Evolutionary conservation across 2,888 invertebrate genomes (phyloP).

Genomic region (Anarsia innoxiella): DNA sequence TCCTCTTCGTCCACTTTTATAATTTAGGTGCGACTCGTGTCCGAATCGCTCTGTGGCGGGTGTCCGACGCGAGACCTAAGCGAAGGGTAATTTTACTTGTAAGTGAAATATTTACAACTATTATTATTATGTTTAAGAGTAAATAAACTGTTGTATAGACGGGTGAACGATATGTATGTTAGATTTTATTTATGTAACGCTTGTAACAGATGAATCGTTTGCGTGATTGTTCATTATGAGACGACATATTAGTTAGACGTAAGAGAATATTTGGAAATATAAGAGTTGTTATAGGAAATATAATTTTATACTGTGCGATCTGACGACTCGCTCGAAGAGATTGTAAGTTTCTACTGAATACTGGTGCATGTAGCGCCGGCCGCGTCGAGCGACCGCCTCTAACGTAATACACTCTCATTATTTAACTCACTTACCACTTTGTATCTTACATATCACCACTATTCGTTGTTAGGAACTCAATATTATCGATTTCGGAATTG

Average conservation of each 20-base stretch:
- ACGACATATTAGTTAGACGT: conserved; percentile 29
- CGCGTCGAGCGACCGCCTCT: too few relatives aligned
- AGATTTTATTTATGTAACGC: conserved; percentile 33
- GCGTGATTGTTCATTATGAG: conserved; percentile 33
- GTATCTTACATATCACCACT: conserved; percentile 25
- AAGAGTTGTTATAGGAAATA: conserved; percentile 47
- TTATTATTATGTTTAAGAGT: conserved; percentile 27
- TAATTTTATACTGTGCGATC: conserved; percentile 48
- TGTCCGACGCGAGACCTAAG: conserved; percentile 31
- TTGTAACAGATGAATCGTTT: conserved; percentile 44
- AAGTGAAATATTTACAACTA: conserved; percentile 37
- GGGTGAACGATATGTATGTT: conserved; percentile 19
- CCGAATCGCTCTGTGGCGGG: too few relatives aligned
- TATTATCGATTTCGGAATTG: conserved; percentile 18
- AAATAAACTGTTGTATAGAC: conserved; percentile 29
- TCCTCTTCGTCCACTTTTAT: conserved; percentile 36
- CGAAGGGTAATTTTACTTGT: conserved; percentile 41
- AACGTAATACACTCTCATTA: too few relatives aligned
- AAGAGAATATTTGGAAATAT: conserved; percentile 28
- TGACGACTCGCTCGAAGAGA: conserved; percentile 37
- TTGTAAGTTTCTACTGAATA: conserved; percentile 18
- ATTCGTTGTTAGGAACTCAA: conserved; percentile 12
- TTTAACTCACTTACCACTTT: conserved; percentile 7
- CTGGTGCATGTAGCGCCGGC: not conserved
- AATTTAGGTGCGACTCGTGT: conserved; percentile 18